These are phyloP conservation scores for Puffinus mauretanicus DNA, from an alignment of 2,113 vertebrate genomes.

Conservation along the genomic window DNA sequence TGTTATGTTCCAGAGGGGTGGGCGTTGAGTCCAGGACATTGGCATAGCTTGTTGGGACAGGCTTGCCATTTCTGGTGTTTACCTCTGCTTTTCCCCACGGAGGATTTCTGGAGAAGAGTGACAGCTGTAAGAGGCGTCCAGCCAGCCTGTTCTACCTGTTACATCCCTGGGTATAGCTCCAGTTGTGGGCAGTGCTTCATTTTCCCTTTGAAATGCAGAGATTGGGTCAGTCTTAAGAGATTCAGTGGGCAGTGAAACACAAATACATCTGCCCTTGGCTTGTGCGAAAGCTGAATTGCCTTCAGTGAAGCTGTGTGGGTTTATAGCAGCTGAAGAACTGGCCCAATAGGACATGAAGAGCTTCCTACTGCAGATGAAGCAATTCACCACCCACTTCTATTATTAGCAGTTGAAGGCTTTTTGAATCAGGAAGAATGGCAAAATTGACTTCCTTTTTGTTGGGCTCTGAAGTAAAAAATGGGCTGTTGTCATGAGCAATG, in stretches of 20 bases:
- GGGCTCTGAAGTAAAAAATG: slow-evolving; percentile 5
- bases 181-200: neutral
- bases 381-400: slow-evolving; percentile 38
- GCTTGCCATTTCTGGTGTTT: neutral
- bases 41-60: neutral
- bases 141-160: neutral
- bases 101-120: neutral
- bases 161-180: neutral
- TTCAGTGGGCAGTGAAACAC: neutral
- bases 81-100: neutral
- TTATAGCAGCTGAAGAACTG: slow-evolving; percentile 3
- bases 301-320: neutral
- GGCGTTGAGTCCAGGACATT: neutral
- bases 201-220: neutral
- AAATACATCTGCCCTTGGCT: neutral
- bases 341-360: slow-evolving; percentile 34
- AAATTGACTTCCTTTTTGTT: slow-evolving; percentile 44
- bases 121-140: neutral
- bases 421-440: slow-evolving; percentile 55
- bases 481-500: neutral
- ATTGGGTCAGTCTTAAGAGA: neutral
- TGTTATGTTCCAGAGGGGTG: neutral
- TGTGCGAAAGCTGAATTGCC: neutral
- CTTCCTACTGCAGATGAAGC: slow-evolving; percentile 56
- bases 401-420: slow-evolving; percentile 38